Conservation (phyloP, 2,113 vertebrate genomes). For the Taxidea taxus region DNA sequence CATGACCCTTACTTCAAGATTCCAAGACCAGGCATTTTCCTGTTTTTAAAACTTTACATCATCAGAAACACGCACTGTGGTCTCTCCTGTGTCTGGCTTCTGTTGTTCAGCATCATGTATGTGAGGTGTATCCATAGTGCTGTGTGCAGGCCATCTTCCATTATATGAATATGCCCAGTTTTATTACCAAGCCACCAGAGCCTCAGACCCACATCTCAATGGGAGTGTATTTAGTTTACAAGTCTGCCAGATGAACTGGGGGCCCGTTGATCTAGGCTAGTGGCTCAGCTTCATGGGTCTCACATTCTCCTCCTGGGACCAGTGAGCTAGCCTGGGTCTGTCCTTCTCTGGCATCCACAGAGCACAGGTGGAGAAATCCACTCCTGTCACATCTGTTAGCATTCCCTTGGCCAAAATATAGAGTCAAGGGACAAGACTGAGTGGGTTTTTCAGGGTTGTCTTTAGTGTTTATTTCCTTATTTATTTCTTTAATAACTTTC, state of each 20-base stretch:
- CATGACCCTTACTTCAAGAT: not conserved
- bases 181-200: not conserved
- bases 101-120: not conserved
- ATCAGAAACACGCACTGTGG: not conserved
- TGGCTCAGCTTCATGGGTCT: not conserved
- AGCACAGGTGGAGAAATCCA: not conserved
- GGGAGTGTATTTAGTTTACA: not conserved
- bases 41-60: not conserved
- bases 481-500: conserved; percentile 27
- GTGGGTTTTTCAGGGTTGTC: not conserved
- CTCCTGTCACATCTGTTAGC: not conserved
- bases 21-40: not conserved
- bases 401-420: not conserved
- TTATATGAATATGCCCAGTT: not conserved
- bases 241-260: not conserved
- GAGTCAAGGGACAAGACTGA: not conserved
- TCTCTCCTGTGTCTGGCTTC: not conserved
- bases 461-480: not conserved
- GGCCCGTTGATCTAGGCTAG: not conserved
- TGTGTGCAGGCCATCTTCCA: not conserved
- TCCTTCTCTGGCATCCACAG: not conserved
- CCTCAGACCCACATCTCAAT: not conserved
- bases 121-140: not conserved
- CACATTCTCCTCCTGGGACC: not conserved
- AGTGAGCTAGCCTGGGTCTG: not conserved